Base-by-base conservation (phyloP, 1,140 invertebrate species). In the Hypothenemus hampei region DNA sequence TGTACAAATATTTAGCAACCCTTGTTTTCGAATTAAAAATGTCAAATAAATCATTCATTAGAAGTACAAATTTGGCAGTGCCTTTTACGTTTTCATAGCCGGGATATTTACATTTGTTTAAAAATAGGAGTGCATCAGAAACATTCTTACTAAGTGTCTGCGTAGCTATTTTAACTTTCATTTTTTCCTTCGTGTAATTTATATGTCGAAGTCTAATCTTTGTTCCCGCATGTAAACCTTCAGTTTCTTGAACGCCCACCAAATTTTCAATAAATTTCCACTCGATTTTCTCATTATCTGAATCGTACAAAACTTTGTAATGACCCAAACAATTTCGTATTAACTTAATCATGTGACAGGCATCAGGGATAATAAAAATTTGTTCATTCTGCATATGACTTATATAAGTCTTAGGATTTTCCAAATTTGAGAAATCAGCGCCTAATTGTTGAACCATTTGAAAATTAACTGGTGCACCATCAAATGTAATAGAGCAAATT, bases 121-220 rank as follows among this genome's bases (percentile, higher is more conserved):
- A 62, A 57, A 40, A 61, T 20, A 29, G 7, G 2, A 70, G 52
- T 10, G 65, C 61, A 37, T 52, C 37, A 16, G 58, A 43, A 1
- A 68, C 61, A n/a, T n/a, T n/a, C n/a, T n/a, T n/a, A n/a, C n/a
- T n/a, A n/a, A n/a, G n/a, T n/a, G n/a, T n/a, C n/a, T n/a, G n/a
- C n/a, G n/a, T n/a, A n/a, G n/a, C n/a, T 26, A 68, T 21, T 47
- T 56, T 60, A 4, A 69, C 66, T 46, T 65, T 65, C 63, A 68
- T 64, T 57, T 64, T 65, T 49, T 69, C 52, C 18, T 51, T 54
- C 22, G 47, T 3, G 35, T 40, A 69, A 26, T 64, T 15, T 8
- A 69, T 36, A 56, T 69, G 68, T 20, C 55, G 29, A 31, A 43
- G 22, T 6, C 26, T 47, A 16, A 69, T 36, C 59, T 69, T 69